Conservation (phyloP, 2,113 vertebrate species). For the Perccottus glenii region DNA sequence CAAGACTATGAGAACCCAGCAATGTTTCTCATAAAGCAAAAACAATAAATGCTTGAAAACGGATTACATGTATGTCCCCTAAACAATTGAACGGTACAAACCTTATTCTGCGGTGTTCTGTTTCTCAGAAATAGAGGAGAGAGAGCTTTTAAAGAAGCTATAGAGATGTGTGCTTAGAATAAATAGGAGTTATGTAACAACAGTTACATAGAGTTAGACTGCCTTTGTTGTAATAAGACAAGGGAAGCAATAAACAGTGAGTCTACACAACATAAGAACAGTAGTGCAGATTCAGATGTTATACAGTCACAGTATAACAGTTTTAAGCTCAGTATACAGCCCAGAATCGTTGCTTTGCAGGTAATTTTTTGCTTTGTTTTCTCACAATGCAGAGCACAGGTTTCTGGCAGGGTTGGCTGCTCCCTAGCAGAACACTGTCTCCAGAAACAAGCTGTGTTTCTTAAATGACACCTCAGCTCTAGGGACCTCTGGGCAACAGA, state of each 20-base stretch:
- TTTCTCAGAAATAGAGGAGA: not conserved
- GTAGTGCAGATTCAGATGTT: constrained; percentile 2
- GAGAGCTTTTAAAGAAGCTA: not conserved
- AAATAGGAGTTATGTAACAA: constrained; percentile 1
- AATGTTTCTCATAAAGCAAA: constrained; percentile 7
- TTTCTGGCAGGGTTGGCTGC: constrained; percentile 15
- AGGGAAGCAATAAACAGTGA: not conserved
- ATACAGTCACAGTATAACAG: constrained; percentile 9
- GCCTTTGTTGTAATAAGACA: not conserved
- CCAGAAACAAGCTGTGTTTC: constrained; percentile 57
- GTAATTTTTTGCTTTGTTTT: constrained; percentile 14
- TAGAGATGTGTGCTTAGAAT: not conserved
- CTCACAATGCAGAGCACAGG: constrained; percentile 12
- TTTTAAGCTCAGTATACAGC: constrained; percentile 1
- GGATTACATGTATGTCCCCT: constrained; percentile 11
- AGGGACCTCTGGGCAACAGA: constrained; percentile 54
- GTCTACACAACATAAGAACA: not conserved
- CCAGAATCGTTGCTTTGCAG: constrained; percentile 3
- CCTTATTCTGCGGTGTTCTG: constrained; percentile 1
- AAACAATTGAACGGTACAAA: not conserved
- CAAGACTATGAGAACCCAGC: constrained; percentile 20
- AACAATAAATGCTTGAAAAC: constrained; percentile 9
- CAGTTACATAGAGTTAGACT: not conserved
- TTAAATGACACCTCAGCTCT: constrained; percentile 66
- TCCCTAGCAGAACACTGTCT: constrained; percentile 41